Conservation (phyloP, 2,888 invertebrate genomes). For the Thymelicus acteon region DNA sequence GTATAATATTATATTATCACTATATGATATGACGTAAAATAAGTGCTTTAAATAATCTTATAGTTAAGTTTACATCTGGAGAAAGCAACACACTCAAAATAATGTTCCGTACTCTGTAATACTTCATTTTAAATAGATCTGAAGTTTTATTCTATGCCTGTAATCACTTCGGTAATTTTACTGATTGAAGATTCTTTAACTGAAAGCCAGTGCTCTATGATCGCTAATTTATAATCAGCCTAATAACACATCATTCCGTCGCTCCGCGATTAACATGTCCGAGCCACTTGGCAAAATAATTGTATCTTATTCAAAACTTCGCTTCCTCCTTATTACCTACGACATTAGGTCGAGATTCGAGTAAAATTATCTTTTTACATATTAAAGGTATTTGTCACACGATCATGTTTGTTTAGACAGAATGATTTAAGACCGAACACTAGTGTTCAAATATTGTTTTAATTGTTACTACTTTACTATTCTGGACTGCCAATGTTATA, state of each 20-base stretch:
- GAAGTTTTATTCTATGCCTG: no score
- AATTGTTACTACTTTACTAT: conserved; percentile 37
- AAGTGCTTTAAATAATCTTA: no score
- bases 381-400: conserved; percentile 31
- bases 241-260: conserved; percentile 59
- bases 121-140: no score
- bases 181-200: neutral
- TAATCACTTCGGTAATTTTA: neutral
- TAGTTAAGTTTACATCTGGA: no score
- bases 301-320: conserved; percentile 43
- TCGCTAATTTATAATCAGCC: conserved; percentile 44
- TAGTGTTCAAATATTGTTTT: conserved; percentile 38
- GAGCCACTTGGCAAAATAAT: conserved; percentile 52
- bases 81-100: no score
- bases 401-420: conserved; percentile 38
- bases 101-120: neutral
- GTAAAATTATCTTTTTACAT: conserved; percentile 14
- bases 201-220: neutral
- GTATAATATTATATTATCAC: no score
- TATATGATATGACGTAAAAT: no score
- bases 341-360: conserved; percentile 12
- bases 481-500: neutral
- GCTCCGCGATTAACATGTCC: conserved; percentile 68
- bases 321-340: conserved; percentile 11
- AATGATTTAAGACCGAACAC: conserved; percentile 32